phyloP scores from a whole-genome alignment of 1,140 invertebrate genomes.

The Globodera rostochiensis region DNA sequence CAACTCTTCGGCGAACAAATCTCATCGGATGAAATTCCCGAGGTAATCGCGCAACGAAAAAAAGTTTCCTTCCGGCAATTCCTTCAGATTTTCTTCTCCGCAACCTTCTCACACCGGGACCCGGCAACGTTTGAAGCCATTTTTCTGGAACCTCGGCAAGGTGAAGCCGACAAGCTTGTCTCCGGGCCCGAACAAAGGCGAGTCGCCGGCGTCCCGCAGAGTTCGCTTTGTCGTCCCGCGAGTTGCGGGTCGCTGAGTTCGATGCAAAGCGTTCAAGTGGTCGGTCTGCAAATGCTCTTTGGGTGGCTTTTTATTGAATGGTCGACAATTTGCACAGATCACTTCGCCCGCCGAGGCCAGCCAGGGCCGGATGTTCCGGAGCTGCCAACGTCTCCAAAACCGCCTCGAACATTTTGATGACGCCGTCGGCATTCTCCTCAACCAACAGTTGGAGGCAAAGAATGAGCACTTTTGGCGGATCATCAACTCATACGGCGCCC shows the following conservation, averaged over 20 bases:
- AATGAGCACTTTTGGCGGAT: conserved; percentile 61
- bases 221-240: conserved; percentile 25
- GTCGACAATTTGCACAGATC: neutral
- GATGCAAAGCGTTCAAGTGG: conserved; percentile 44
- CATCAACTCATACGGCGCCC: conserved; percentile 60
- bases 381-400: conserved; percentile 52
- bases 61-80: conserved; percentile 21
- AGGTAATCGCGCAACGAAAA: conserved; percentile 63
- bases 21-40: conserved; percentile 75
- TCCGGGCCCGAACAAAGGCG: conserved; percentile 34
- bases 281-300: conserved; percentile 1
- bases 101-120: conserved; percentile 80
- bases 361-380: conserved; percentile 54
- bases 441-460: conserved; percentile 59
- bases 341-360: conserved; percentile 39
- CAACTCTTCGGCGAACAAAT: conserved; percentile 36
- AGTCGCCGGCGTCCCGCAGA: neutral
- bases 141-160: conserved; percentile 72
- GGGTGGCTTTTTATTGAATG: neutral
- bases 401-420: conserved; percentile 59
- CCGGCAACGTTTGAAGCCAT: conserved; percentile 82
- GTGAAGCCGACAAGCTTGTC: conserved; percentile 41
- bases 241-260: conserved; percentile 38
- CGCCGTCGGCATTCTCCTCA: conserved; percentile 55
- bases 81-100: conserved; percentile 79